Base-by-base conservation (phyloP, 2,888 invertebrate species). In the Heteropelma amictum region DNA sequence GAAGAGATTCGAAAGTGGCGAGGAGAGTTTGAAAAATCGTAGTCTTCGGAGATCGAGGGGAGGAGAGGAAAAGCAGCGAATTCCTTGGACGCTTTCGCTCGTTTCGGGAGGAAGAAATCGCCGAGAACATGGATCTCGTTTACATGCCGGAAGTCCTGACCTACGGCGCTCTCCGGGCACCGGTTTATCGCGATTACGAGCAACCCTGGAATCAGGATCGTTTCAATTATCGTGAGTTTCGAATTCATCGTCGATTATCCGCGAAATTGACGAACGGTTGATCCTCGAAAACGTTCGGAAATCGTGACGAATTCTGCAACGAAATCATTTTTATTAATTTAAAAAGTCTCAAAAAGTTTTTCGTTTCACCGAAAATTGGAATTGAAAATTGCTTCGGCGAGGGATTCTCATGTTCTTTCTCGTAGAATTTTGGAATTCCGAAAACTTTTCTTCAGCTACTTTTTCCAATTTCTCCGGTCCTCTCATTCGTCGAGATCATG, bases 121-220 rank as follows among this genome's bases (percentile, higher is more conserved):
- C 12, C 12, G 40, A 6, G 6, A 17, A 74, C 42, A 92, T 92
- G 92, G 92, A 92, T 88, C 90, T 92, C 64, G 88, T 91, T 75
- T 92, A 91, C 85, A 88, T 91, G 80, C 91, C 92, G 42, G 92
- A 92, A 80, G 89, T 91, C 38, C 85, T 92, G 81, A 88, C 91
- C 12, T 92, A 90, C 82, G 91, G 91, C 19, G 89, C 90, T 28
- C 87, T 91, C 81, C 86, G 92, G 64, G 87, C 84, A 56, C 84
- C 89, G 12, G 87, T 90, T 63, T 91, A 91, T 82, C 87, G 91
- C 19, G 91, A 91, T 81, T 91, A 91, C 81, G 91, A 92, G 77
- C 90, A 90, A 77, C 90, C 91, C 12, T 89, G 89, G 88, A 87
- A 86, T 77, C 81, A 78, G 70, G 82, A 87, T 72, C 87, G 88